Percentiles rank a stretch among this genome's conserved stretches.
These are phyloP conservation scores for Mirza zaza DNA, from an alignment of 2,113 vertebrate genomes.

Conservation along the genomic window DNA sequence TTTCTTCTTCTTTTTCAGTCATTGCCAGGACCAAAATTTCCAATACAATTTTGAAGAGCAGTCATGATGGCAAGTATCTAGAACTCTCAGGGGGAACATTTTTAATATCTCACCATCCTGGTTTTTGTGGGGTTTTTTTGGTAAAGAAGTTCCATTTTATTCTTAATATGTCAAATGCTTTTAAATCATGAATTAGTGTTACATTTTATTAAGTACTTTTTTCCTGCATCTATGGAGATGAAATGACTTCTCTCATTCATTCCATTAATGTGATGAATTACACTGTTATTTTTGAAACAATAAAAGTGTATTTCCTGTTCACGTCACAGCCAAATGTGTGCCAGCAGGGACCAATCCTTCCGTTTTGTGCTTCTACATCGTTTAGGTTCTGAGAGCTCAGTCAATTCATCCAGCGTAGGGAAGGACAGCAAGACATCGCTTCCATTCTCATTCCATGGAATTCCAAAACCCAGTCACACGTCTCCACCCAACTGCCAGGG, in stretches of 20 bases:
- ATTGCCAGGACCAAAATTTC: background rate
- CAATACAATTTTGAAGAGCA: background rate
- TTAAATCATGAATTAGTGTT: slow-evolving; percentile 12
- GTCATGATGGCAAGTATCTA: background rate
- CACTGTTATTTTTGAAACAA: background rate
- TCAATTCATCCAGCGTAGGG: background rate
- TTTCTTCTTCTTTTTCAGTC: background rate
- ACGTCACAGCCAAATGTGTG: background rate
- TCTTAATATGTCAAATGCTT: slow-evolving; percentile 3
- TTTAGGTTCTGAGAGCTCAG: background rate
- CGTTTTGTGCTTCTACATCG: background rate
- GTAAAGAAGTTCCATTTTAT: background rate
- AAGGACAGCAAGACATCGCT: background rate
- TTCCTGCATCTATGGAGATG: background rate
- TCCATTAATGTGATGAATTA: background rate
- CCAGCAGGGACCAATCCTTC: background rate
- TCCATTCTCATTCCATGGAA: background rate
- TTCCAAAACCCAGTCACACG: background rate
- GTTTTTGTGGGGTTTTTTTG: background rate
- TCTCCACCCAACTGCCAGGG: background rate
- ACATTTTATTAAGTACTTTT: background rate
- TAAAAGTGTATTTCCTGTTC: background rate
- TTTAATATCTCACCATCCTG: background rate
- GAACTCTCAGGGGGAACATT: background rate
- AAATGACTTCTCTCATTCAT: background rate